Percentiles rank a stretch among this genome's conserved stretches.
Conservation (phyloP, 2,888 invertebrate species). For the Iselma pallidipennis region DNA sequence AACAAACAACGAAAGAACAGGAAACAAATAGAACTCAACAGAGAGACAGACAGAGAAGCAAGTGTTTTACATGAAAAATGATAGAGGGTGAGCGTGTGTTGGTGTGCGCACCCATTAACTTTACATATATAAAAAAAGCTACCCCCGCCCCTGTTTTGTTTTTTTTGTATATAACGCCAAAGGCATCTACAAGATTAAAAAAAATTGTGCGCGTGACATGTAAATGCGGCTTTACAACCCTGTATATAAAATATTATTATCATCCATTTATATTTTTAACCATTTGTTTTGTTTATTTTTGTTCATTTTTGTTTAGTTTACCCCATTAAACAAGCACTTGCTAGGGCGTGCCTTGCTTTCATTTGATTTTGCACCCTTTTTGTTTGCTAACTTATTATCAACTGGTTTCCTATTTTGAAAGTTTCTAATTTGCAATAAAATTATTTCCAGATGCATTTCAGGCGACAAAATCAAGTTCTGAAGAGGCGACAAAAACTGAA, state of each 20-base stretch:
- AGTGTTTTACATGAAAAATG: slow-evolving; percentile 8
- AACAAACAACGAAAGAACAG: background rate
- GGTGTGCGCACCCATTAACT: slow-evolving; percentile 55
- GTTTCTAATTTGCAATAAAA: slow-evolving; percentile 22
- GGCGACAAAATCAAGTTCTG: slow-evolving; percentile 43
- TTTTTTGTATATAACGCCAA: background rate
- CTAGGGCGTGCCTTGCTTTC: slow-evolving; percentile 32
- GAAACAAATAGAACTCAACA: too few relatives aligned
- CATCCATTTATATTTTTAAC: slow-evolving; percentile 3
- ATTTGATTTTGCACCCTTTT: slow-evolving; percentile 19
- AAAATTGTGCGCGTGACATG: slow-evolving; percentile 1
- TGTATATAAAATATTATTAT: slow-evolving; percentile 6
- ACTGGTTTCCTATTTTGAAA: slow-evolving; percentile 21
- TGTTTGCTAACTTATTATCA: slow-evolving; percentile 21
- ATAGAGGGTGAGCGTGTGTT: slow-evolving; percentile 43
- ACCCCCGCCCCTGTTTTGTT: slow-evolving; percentile 15
- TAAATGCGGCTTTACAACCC: slow-evolving; percentile 15
- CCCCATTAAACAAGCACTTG: slow-evolving; percentile 28
- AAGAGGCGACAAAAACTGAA: slow-evolving; percentile 48
- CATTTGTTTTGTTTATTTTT: background rate
- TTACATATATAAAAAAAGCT: slow-evolving; percentile 15
- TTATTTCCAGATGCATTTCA: slow-evolving; percentile 46
- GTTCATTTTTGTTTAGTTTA: slow-evolving; percentile 6
- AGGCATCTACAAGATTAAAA: slow-evolving; percentile 1
- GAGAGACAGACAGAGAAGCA: slow-evolving; percentile 1